Evolutionary conservation across 1,140 invertebrate species (phyloP), one percentile per base, ranked within the genome.

Genomic region (Drosophila suzukii): DNA sequence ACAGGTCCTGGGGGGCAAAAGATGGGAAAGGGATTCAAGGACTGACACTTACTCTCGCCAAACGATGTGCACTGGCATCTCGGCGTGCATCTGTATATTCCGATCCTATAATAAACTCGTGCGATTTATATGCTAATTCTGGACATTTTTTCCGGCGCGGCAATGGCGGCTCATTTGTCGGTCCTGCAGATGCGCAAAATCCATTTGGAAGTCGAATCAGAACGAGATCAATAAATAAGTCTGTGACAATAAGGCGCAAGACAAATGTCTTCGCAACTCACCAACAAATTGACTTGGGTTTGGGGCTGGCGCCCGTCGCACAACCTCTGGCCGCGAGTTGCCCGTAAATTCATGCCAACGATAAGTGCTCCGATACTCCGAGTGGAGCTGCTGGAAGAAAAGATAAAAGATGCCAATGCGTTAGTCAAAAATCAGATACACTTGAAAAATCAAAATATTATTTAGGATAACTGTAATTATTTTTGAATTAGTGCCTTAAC

Each of bases 291-390:
- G 93, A 93, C 91, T 93, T 93, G 92, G 93, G 93, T 92, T 93
- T 92, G 92, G 94, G 91, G 92, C 94, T 93, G 93, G 94, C 91
- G 93, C 93, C 81, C 93, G 93, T 92, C 93, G 94, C 89, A 93
- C 91, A 93, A 93, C 93, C 93, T 93, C 88, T 91, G 95, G 94
- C 92, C 95, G 93, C 93, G 95, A 94, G 92, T 95, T 93, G 51
- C 95, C 95, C 63, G 96, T 96, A 94, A 96, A 97, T 93, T 97
- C 96, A 94, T 97, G 96, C 97, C 97, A 97, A 95, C 96, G 95
- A 94, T 97, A 97, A 78, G 97, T 97, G 94, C 96, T 97, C 94
- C 96, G 94, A 93, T 97, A 97, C 93, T 97, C 97, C 88, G 96
- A 97, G 93, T 97, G 96, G 94, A 97, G 95, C 96, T 97, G 94